phyloP scores from a whole-genome alignment of 53 echinoderm and acorn worm genomes.

The Apostichopus leukothele region DNA sequence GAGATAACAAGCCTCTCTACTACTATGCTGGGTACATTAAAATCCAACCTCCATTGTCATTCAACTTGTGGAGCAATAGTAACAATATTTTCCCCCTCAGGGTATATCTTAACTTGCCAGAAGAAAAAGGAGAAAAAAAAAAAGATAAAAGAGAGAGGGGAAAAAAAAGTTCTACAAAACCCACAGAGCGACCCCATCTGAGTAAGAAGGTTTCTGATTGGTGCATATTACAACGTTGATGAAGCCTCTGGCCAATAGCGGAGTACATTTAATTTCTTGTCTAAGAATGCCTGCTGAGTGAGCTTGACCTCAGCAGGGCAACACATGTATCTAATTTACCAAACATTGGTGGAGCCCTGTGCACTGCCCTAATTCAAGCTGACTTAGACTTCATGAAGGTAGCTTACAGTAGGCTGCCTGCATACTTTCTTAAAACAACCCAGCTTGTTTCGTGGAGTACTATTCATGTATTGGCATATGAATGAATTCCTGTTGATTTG shows the following conservation, averaged over 20 bases:
- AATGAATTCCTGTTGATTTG: too few species aligned
- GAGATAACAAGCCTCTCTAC: too few species aligned
- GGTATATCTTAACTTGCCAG: constrained; percentile 7
- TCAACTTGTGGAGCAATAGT: background rate
- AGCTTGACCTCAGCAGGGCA: constrained; percentile 28
- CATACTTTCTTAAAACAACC: too few species aligned
- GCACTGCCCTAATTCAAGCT: constrained; percentile 17
- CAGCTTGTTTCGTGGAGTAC: too few species aligned
- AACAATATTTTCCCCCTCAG: constrained; percentile 31
- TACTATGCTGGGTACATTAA: background rate
- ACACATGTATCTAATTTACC: constrained; percentile 37
- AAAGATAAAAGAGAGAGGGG: too few species aligned
- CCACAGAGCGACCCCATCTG: constrained; percentile 18
- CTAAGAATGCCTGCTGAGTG: constrained; percentile 21
- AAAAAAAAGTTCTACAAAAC: constrained; percentile 25
- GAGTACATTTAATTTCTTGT: background rate
- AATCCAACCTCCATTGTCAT: background rate
- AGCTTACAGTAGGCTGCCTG: too few species aligned
- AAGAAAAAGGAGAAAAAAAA: too few species aligned
- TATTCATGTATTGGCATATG: too few species aligned
- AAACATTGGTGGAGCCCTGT: background rate
- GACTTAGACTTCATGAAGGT: background rate
- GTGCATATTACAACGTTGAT: background rate
- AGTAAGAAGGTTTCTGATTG: constrained; percentile 11
- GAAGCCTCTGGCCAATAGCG: background rate